Evolutionary conservation across 2,113 vertebrate genomes (phyloP).

Genomic region (Syngnathoides biaculeatus): DNA sequence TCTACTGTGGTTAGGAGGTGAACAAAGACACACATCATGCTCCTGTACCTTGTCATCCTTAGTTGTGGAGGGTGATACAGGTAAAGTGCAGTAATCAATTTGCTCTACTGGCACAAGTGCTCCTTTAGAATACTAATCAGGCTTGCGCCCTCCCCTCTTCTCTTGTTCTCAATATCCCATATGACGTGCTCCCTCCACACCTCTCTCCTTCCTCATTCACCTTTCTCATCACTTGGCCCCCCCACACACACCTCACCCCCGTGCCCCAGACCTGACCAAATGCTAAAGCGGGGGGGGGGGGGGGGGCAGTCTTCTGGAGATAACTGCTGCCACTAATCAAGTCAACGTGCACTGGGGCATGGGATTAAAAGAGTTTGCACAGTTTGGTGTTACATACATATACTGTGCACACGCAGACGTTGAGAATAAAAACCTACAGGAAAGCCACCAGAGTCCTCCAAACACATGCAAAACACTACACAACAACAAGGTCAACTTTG

Average conservation of each 20-base stretch:
- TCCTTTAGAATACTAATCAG: constrained; percentile 92
- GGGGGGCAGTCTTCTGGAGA: constrained; percentile 86
- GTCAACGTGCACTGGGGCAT: constrained; percentile 84
- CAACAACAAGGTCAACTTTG: constrained; percentile 59
- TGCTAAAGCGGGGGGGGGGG: constrained; percentile 81
- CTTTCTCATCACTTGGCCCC: constrained; percentile 85
- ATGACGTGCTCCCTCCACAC: constrained; percentile 29
- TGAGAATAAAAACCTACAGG: constrained; percentile 43
- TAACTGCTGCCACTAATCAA: constrained; percentile 95
- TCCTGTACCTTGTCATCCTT: constrained; percentile 87
- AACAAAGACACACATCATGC: constrained; percentile 83
- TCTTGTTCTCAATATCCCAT: constrained; percentile 28
- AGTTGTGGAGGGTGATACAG: constrained; percentile 92
- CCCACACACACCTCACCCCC: constrained; percentile 70
- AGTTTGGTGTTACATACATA: constrained; percentile 74
- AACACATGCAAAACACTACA: constrained; percentile 21
- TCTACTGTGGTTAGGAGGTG: constrained; percentile 75
- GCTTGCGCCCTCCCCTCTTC: constrained; percentile 43
- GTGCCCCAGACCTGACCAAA: constrained; percentile 83
- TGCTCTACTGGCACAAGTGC: constrained; percentile 90
- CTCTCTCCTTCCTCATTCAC: constrained; percentile 61
- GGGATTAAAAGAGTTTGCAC: constrained; percentile 86
- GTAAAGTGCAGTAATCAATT: constrained; percentile 97
- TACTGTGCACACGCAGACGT: constrained; percentile 19
- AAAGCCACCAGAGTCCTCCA: constrained; percentile 40